phyloP scores from a whole-genome alignment of 2,888 invertebrate genomes.

The Agelastica alni region DNA sequence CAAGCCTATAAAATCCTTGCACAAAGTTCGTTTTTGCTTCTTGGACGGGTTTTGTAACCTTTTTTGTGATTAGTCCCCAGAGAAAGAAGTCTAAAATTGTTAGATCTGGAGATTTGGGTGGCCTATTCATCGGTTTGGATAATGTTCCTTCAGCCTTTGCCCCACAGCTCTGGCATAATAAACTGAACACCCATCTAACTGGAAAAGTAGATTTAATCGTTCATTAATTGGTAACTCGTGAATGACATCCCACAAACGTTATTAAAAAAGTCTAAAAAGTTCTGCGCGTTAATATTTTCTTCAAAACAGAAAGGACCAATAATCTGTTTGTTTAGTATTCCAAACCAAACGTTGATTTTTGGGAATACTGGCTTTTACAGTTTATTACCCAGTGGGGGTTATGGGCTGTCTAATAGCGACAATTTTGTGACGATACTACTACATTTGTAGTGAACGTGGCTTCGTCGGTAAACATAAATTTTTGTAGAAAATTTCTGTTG shows the following conservation, averaged over 20 bases:
- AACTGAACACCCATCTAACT: conserved; percentile 5
- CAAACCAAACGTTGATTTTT: conserved; percentile 26
- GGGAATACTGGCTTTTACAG: conserved; percentile 25
- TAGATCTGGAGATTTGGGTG: conserved; percentile 4
- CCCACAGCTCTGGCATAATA: conserved; percentile 10
- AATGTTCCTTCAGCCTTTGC: conserved; percentile 13
- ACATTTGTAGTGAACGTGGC: background rate
- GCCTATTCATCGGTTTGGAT: conserved; percentile 16
- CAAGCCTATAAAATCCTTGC: background rate
- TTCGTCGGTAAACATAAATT: background rate
- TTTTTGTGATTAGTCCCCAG: background rate
- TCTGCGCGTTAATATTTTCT: conserved; percentile 2
- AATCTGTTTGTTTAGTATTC: conserved; percentile 18
- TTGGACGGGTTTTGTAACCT: background rate
- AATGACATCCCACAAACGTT: background rate
- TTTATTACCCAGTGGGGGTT: conserved; percentile 22
- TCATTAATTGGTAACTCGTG: background rate
- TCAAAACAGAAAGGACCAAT: conserved; percentile 17
- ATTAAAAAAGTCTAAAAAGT: conserved; percentile 11
- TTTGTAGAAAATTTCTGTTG: background rate
- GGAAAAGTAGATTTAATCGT: conserved; percentile 4
- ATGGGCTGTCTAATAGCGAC: conserved; percentile 17
- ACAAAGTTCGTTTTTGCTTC: background rate
- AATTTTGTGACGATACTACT: conserved; percentile 18
- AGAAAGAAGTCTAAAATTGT: conserved; percentile 13